phyloP scores from a whole-genome alignment of 2,888 invertebrate species.

The Andricus quercusramuli region DNA sequence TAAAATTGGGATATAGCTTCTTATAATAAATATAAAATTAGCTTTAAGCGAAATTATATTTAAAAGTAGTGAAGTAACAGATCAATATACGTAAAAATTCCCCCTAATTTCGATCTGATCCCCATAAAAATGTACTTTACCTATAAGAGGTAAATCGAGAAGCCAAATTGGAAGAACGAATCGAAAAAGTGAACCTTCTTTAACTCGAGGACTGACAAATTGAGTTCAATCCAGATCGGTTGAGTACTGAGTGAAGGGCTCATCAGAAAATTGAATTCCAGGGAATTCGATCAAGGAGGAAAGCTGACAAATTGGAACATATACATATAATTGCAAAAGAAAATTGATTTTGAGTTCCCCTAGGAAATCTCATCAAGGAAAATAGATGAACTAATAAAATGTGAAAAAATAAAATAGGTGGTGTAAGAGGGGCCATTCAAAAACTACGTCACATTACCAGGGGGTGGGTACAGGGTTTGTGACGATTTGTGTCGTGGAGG shows the following conservation, averaged over 20 bases:
- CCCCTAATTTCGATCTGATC: background rate
- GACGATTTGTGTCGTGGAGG: no score
- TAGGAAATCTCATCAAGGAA: background rate
- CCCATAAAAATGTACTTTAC: background rate
- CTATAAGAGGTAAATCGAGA: background rate
- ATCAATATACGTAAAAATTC: background rate
- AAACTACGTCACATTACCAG: no score
- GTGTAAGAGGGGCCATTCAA: no score
- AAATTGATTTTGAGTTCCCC: background rate
- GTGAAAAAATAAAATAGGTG: background rate
- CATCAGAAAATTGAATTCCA: constrained; percentile 1
- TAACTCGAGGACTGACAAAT: background rate
- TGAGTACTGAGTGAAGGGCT: constrained; percentile 1
- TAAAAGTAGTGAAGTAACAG: background rate
- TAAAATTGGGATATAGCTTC: no score
- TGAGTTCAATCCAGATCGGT: background rate
- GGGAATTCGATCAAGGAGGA: background rate
- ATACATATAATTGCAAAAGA: background rate
- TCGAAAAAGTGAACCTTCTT: constrained; percentile 2
- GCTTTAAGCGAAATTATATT: background rate
- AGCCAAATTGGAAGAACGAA: background rate
- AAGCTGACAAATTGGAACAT: background rate
- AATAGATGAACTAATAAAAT: background rate
- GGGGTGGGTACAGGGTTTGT: no score
- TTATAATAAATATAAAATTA: no score